These are phyloP conservation scores for Gymnorhina tibicen DNA, from an alignment of 2,113 vertebrate species.

Conservation along the genomic window DNA sequence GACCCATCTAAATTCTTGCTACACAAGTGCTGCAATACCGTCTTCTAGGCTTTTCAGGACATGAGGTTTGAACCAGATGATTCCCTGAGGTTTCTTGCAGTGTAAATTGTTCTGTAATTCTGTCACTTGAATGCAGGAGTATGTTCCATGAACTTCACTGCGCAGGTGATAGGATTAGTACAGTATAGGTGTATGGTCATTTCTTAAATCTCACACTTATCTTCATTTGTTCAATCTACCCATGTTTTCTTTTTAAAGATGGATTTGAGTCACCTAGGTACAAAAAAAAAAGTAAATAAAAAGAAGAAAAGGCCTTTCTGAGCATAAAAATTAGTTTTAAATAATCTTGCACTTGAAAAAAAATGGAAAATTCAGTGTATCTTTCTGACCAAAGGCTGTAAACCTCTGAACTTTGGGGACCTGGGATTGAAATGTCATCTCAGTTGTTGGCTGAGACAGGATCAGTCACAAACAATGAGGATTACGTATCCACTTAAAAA, in stretches of 20 bases:
- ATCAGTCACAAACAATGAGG: neutral
- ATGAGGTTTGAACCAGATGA: neutral
- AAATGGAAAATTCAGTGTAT: neutral
- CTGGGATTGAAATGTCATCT: neutral
- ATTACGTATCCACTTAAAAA: neutral
- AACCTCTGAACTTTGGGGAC: neutral
- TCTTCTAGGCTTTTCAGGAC: neutral
- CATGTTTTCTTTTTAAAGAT: neutral
- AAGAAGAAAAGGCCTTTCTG: neutral
- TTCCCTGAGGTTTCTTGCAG: neutral
- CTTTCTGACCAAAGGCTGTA: neutral
- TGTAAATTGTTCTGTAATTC: neutral
- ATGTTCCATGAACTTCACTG: neutral
- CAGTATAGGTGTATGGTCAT: neutral
- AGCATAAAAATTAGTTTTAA: neutral
- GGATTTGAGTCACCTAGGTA: neutral
- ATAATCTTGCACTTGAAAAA: neutral
- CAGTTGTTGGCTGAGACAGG: neutral
- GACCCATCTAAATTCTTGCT: neutral
- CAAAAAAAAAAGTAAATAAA: neutral
- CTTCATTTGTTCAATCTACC: neutral
- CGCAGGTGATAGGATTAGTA: neutral
- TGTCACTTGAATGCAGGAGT: neutral
- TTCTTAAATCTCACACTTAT: neutral
- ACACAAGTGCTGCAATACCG: neutral